Percentiles rank a stretch among this genome's conserved stretches.
Evolutionary conservation across 2,888 invertebrate species (phyloP).

Genomic region (Caenorhabditis sp.): DNA sequence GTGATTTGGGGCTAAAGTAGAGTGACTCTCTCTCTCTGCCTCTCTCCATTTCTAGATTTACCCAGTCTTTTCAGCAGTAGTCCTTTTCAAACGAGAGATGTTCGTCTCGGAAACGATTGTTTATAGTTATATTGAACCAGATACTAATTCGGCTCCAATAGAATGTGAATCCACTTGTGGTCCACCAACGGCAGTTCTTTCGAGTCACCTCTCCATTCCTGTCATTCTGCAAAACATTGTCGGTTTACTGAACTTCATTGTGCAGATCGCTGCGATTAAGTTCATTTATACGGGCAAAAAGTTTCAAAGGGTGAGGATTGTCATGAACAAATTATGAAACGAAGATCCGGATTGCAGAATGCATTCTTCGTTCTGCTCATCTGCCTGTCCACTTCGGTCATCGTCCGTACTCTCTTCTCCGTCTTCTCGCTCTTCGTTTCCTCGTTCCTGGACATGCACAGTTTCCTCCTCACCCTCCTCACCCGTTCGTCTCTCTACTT

Average conservation of each 20-base stretch:
- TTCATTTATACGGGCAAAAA: constrained; percentile 4
- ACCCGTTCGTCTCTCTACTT: neutral
- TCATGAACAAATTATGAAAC: no score
- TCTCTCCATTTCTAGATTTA: no score
- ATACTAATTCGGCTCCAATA: no score
- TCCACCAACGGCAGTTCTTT: neutral
- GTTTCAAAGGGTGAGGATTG: neutral
- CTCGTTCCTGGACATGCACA: neutral
- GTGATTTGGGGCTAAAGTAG: neutral
- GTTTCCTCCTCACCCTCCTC: neutral
- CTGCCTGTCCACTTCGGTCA: constrained; percentile 12
- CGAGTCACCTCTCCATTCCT: neutral
- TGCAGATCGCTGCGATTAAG: neutral
- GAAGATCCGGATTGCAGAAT: no score
- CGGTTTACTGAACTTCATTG: neutral
- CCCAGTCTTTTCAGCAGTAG: no score
- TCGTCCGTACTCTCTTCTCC: constrained; percentile 3
- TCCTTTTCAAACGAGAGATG: no score
- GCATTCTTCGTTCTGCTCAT: constrained; percentile 16
- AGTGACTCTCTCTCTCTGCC: no score
- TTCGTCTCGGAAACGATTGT: no score
- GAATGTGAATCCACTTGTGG: neutral
- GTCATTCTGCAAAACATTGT: constrained; percentile 4
- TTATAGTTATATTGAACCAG: no score
- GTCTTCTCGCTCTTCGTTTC: neutral